Conservation (phyloP, 2,888 invertebrate genomes). For the Gerosis bhagava region DNA sequence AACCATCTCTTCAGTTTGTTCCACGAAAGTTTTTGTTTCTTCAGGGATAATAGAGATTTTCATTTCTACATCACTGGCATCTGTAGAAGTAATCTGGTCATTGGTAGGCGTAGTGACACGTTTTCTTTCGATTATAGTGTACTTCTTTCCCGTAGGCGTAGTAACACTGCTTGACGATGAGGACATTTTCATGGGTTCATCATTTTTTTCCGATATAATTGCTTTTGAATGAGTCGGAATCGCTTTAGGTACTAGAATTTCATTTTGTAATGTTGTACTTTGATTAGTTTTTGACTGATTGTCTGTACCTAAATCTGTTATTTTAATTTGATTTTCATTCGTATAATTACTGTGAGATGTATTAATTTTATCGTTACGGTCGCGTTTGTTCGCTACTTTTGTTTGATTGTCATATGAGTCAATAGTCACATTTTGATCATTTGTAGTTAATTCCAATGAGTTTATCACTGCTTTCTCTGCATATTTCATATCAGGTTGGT, state of each 20-base stretch:
- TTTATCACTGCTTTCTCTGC: too few relatives aligned
- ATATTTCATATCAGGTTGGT: too few relatives aligned
- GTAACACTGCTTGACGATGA: not conserved
- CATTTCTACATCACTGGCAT: slow-evolving; percentile 6
- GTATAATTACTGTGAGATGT: too few relatives aligned
- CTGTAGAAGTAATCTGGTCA: slow-evolving; percentile 1
- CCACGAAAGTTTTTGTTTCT: slow-evolving; percentile 28
- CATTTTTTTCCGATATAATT: not conserved
- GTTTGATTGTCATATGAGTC: too few relatives aligned
- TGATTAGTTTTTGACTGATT: not conserved
- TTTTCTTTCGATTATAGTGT: slow-evolving; percentile 45
- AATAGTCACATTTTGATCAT: too few relatives aligned
- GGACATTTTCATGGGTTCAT: slow-evolving; percentile 4
- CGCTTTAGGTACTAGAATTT: not conserved
- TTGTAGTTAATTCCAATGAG: too few relatives aligned
- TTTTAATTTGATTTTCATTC: slow-evolving; percentile 1
- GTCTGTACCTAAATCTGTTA: not conserved
- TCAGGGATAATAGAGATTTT: slow-evolving; percentile 29
- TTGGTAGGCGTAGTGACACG: slow-evolving; percentile 14
- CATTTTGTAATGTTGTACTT: not conserved
- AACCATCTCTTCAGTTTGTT: too few relatives aligned
- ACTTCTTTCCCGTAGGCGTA: slow-evolving; percentile 42
- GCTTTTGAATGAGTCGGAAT: not conserved
- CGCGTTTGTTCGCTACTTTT: too few relatives aligned
- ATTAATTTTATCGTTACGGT: too few relatives aligned